These are phyloP conservation scores for Nebria salina DNA, from an alignment of 2,888 invertebrate species.

Conservation along the genomic window DNA sequence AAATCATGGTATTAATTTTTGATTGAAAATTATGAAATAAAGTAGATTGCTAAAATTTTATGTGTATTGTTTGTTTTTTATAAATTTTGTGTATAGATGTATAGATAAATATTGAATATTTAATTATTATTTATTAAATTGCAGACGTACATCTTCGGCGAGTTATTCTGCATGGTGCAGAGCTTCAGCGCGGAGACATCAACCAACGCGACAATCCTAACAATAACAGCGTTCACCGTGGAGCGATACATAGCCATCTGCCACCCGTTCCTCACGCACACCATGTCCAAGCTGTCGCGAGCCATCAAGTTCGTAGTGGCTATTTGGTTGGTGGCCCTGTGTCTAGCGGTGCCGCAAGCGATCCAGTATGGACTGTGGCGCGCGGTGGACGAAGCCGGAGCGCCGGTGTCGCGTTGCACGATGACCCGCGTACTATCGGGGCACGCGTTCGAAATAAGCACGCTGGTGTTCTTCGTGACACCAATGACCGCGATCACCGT, in stretches of 20 bases:
- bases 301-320: slow-evolving; percentile 82
- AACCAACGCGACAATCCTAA: slow-evolving; percentile 77
- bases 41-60: no score
- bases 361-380: slow-evolving; percentile 67
- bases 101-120: no score
- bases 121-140: slow-evolving; percentile 6
- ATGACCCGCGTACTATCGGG: slow-evolving; percentile 67
- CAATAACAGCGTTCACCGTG: slow-evolving; percentile 76
- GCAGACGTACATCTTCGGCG: slow-evolving; percentile 74
- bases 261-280: slow-evolving; percentile 77
- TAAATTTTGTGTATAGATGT: no score
- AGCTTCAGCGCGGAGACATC: slow-evolving; percentile 84
- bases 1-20: no score
- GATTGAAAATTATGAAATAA: no score
- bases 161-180: slow-evolving; percentile 79
- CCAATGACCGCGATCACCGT: slow-evolving; percentile 89
- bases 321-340: slow-evolving; percentile 82
- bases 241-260: slow-evolving; percentile 78
- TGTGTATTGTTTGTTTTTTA: no score
- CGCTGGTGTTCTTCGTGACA: slow-evolving; percentile 83
- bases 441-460: slow-evolving; percentile 82
- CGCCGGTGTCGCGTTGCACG: slow-evolving; percentile 60
- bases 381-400: slow-evolving; percentile 61
- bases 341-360: slow-evolving; percentile 79
- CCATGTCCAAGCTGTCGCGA: slow-evolving; percentile 86